phyloP scores from a whole-genome alignment of 2,888 invertebrate species.

The Orchesellides sinensis region DNA sequence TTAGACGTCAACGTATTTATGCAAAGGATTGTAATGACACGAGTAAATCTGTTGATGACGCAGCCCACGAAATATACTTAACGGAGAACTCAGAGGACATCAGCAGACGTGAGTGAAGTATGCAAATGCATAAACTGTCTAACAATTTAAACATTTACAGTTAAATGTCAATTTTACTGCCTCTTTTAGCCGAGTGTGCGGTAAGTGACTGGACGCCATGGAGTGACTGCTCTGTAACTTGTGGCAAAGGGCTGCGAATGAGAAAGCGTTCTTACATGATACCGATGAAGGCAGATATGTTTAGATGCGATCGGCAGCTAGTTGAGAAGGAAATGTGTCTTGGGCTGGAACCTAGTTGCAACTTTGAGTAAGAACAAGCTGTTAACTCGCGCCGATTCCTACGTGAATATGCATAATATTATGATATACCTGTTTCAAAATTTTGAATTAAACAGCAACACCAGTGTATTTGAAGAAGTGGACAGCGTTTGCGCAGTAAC shows the following conservation, averaged over 20 bases:
- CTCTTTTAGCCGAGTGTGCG: slow-evolving; percentile 86
- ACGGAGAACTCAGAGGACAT: slow-evolving; percentile 84
- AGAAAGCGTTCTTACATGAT: slow-evolving; percentile 85
- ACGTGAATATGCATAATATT: too few relatives aligned
- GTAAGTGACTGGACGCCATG: slow-evolving; percentile 86
- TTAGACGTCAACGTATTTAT: slow-evolving; percentile 82
- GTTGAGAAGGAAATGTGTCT: slow-evolving; percentile 91
- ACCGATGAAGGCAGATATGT: slow-evolving; percentile 85
- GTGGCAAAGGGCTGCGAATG: slow-evolving; percentile 92
- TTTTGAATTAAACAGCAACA: slow-evolving; percentile 76
- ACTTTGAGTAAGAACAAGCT: slow-evolving; percentile 33
- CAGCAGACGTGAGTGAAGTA: slow-evolving; percentile 82
- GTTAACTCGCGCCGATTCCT: too few relatives aligned
- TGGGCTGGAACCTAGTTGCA: slow-evolving; percentile 84
- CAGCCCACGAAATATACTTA: slow-evolving; percentile 74
- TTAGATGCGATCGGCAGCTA: slow-evolving; percentile 85
- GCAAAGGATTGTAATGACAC: slow-evolving; percentile 84
- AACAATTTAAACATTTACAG: slow-evolving; percentile 1
- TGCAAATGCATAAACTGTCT: background rate
- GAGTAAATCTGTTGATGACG: slow-evolving; percentile 50
- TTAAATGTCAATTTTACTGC: background rate
- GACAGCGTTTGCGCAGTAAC: slow-evolving; percentile 82
- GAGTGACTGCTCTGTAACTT: slow-evolving; percentile 88
- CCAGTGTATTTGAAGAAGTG: slow-evolving; percentile 75
- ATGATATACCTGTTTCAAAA: too few relatives aligned